Base-by-base conservation (phyloP, 2,888 invertebrate genomes). In the Ferrisia virgata region DNA sequence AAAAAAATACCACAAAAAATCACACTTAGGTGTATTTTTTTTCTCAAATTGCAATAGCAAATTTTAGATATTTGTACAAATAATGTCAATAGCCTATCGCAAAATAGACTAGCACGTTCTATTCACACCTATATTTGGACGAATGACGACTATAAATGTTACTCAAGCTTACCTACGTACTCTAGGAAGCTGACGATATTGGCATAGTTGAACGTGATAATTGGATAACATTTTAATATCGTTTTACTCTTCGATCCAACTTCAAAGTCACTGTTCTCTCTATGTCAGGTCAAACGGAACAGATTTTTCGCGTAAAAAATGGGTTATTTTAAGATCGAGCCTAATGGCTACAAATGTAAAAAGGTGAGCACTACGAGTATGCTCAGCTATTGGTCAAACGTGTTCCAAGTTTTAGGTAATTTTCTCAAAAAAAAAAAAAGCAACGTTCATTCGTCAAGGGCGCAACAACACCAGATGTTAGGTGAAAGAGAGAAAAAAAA, bases 171-270 rank as follows among this genome's bases (percentile, higher is more conserved):
- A 39, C 39, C n/a, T n/a, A 47, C 13, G 1, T 8, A 36, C 47
- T 47, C 18, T n/a, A 5, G n/a, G 47, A 47, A n/a, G 64, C 64
- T 28, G 64, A 28, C 28, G 28, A 64, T 28, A 64, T 64, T 72
- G 72, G 72, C 72, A 72, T 33, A 72, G 72, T 22, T n/a, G 18
- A 33, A 33, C 15, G 33, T 72, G 72, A 25, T 72, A 72, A 72
- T 72, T 72, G 33, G 72, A 72, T 72, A 72, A 72, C 72, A 72
- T 72, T 33, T 28, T 72, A 72, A 72, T 72, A 15, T 33, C 72
- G 9, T 22, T 22, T 31, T 31, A 15, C 72, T 33, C n/a, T 72
- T 31, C 72, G 58, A 11, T 25, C 25, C 47, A 47, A 47, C 15
- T 47, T n/a, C n/a, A n/a, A n/a, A n/a, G n/a, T n/a, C n/a, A n/a